Evolutionary conservation across 2,888 invertebrate species (phyloP), one percentile per base, ranked within the genome.

Genomic region (Teleogryllus oceanicus): DNA sequence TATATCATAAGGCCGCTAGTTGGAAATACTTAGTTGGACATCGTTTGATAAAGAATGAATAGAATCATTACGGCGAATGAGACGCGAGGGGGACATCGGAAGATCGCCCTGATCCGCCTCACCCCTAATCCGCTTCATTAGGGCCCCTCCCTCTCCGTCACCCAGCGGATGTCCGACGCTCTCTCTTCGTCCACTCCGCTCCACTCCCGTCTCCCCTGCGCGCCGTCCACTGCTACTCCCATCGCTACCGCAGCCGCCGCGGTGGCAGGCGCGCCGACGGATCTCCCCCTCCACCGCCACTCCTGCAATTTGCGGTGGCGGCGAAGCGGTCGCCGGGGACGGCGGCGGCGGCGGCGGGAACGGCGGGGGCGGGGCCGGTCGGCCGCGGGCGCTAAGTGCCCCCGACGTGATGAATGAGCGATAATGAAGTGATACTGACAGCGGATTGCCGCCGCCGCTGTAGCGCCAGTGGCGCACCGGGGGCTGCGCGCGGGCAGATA

Each of bases 391-490:
- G 62, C 62, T 62, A 62, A 62, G 62, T 62, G 62, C n/a, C 62
- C 62, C 62, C 62, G 62, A 62, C 62, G 62, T 62, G 62, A 62
- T 16, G 62, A 62, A 62, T 62, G 62, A 62, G 62, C 62, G 62
- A 62, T 62, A 62, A 62, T 62, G 62, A 62, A 62, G 62, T 13
- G 62, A 62, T 62, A 62, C 16, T 16, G 62, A 62, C 62, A 62
- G 62, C 62, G 62, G 62, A 62, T 62, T 13, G 62, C 62, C 62
- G 62, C 62, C 62, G 16, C 62, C 62, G 13, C 62, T 62, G 62
- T n/a, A 18, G 62, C 51, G 51, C 62, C 16, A n/a, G 62, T 62
- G 16, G 4, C 62, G 13, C 62, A 18, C 62, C 62, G 62, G 62
- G 62, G 10, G 16, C 62, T 62, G 62, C n/a, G 62, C 62, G 62